Base-by-base conservation (phyloP, 2,888 invertebrate genomes). In the Strigamia transsilvanica region DNA sequence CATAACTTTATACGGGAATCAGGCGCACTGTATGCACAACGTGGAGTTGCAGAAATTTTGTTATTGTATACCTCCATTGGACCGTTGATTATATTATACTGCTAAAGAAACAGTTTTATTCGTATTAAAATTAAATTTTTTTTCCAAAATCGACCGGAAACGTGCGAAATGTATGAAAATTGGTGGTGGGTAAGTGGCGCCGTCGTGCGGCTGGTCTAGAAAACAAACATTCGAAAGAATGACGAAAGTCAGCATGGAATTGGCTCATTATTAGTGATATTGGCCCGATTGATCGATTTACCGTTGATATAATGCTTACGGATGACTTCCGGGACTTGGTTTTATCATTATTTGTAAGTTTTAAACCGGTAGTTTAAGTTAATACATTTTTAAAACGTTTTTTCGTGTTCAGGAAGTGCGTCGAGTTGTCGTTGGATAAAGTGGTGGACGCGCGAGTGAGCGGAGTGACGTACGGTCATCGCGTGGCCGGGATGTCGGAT, bases 1-100 rank as follows among this genome's bases (percentile, higher is more conserved):
- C 41, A 86, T 88, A 10, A 89, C 89, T 84, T 83, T 85, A n/a
- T 89, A 89, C 82, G 88, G 88, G 0, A 85, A 86, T 80, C 88
- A 88, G 84, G 87, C 88, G 27, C 66, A 83, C 5, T 89, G 89
- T 85, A 86, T 89, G 5, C 34, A 34, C 7, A 34, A 34, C 34
- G 85, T 84, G n/a, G 84, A 85, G 34, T 79, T 86, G 32, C 85
- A 86, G 84, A 87, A 88, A 80, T 88, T 87, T 84, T 89, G 89
- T 83, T 88, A 85, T 82, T 89, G 89, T 82, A 84, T n/a, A n/a
- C n/a, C n/a, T n/a, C n/a, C n/a, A n/a, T n/a, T n/a, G n/a, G n/a
- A n/a, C n/a, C n/a, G n/a, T n/a, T n/a, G n/a, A n/a, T 27, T 27
- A 27, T 27, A 3, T 1, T 1, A 27, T 2, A 27, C 27, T 27